Base-by-base conservation (phyloP, 2,113 vertebrate species). In the Oryzias woworae region DNA sequence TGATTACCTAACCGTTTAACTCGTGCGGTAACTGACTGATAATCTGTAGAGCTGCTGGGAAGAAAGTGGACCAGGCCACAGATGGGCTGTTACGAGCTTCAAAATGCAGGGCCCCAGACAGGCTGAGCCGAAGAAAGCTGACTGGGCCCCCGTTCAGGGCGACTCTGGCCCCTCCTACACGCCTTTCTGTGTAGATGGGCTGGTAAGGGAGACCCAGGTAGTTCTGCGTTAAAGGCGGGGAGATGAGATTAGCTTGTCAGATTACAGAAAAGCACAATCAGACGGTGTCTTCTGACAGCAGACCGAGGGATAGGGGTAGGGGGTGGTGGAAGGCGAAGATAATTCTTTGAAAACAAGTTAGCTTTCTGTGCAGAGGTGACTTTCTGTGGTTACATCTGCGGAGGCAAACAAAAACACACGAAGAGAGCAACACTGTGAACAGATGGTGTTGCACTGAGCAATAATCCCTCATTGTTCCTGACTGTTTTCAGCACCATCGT, bases 11-110 rank as follows among this genome's bases (percentile, higher is more conserved):
- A 86, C 71, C 52, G 66, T 56, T 36, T 36, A 36, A 22, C 50
- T 4, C 28, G 59, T 54, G 16, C 28, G 31, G 16, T 82, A 73
- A 83, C 66, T 71, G 53, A 70, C 66, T 60, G 18, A 15, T 51
- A 65, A 53, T 54, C 54, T 36, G 18, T n/a, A 47, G 24, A 47
- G 62, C 61, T 22, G 23, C 17, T 17, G 14, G 68, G 69, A 83
- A 63, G 87, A 88, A 89, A 90, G 84, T 90, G 85, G 85, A 84
- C 78, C 80, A 83, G 79, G 83, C 69, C 79, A 81, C 45, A 87
- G 88, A 86, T 81, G 87, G 82, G 41, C 24, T 52, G 65, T 86
- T 84, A 84, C 58, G 66, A 71, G 74, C 36, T 12, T 36, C 10
- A 12, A 36, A 36, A 36, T 36, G 36, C 36, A 10, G 36, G 36